Conservation (phyloP, 1,140 invertebrate genomes). For the Nephila pilipes region DNA sequence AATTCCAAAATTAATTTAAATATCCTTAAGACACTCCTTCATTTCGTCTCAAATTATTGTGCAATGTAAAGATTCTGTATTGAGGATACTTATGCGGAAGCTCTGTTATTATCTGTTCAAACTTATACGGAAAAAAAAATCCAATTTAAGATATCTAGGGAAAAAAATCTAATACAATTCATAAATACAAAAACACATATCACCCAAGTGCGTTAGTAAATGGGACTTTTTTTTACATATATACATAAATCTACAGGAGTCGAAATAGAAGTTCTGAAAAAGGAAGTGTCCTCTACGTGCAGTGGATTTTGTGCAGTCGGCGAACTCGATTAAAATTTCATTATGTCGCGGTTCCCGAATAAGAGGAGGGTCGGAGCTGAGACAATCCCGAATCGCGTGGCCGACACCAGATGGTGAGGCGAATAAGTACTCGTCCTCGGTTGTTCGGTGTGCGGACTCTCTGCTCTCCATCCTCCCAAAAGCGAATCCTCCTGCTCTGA, state of each 20-base stretch:
- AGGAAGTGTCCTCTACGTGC: background rate
- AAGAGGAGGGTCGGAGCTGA: background rate
- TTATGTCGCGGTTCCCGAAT: constrained; percentile 26
- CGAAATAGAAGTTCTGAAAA: background rate
- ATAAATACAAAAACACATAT: no score
- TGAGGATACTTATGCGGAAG: no score
- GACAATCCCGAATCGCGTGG: constrained; percentile 21
- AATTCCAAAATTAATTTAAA: no score
- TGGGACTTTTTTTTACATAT: no score
- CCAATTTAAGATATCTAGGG: background rate
- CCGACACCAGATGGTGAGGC: constrained; percentile 42
- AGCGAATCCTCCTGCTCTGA: background rate
- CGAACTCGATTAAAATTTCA: constrained; percentile 59
- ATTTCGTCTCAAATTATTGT: no score
- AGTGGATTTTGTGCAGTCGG: background rate
- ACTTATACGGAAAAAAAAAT: background rate
- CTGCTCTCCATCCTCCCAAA: constrained; percentile 45
- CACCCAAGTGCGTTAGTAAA: no score
- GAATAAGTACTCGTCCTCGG: background rate
- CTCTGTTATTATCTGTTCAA: no score
- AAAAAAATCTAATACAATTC: background rate
- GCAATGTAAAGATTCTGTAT: no score
- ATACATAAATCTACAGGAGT: no score
- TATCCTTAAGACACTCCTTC: no score
- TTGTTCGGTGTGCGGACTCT: background rate